phyloP scores from a whole-genome alignment of 2,113 vertebrate species.

The Fulmarus glacialis region DNA sequence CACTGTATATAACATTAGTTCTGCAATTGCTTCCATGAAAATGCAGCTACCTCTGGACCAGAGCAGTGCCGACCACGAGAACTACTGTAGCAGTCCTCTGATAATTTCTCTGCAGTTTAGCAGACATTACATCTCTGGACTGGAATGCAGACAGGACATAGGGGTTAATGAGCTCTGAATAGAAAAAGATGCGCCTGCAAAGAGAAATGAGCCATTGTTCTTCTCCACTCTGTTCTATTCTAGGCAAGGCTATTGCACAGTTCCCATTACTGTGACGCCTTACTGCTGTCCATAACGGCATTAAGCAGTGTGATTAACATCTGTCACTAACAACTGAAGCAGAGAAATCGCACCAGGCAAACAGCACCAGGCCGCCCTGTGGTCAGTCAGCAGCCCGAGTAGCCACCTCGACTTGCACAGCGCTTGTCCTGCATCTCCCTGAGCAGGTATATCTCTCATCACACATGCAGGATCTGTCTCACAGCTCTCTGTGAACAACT shows the following conservation, averaged over 20 bases:
- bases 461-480: background rate
- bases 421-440: background rate
- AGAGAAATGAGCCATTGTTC: conserved; percentile 17
- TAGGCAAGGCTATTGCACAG: background rate
- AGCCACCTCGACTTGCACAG: background rate
- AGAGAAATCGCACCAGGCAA: background rate
- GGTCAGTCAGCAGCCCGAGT: background rate
- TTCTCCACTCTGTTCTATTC: background rate
- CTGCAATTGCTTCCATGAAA: background rate
- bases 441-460: background rate
- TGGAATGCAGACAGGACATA: background rate
- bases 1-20: background rate
- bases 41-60: background rate
- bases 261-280: background rate
- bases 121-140: background rate
- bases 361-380: background rate
- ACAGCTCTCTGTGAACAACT: background rate
- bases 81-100: background rate
- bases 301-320: background rate
- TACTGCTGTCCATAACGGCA: background rate
- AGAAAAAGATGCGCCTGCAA: conserved; percentile 38
- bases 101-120: background rate
- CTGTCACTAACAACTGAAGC: background rate
- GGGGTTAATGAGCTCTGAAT: conserved; percentile 1
- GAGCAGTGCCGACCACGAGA: background rate